phyloP scores from a whole-genome alignment of 2,113 vertebrate species.

The Pogonocichla stellata region DNA sequence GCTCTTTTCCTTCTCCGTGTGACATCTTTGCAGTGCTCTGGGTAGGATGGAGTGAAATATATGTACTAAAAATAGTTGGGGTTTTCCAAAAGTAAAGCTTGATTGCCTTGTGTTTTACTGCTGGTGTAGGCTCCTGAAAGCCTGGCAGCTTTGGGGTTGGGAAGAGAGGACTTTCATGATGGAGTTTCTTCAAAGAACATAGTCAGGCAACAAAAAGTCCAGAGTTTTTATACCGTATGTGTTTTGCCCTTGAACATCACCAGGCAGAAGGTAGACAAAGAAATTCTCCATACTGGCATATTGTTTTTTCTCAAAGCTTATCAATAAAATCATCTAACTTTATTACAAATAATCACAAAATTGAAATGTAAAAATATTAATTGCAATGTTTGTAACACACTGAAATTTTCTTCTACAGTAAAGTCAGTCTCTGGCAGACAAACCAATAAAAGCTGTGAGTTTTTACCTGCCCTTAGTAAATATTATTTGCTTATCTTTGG shows the following conservation, averaged over 20 bases:
- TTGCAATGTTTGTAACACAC: not conserved
- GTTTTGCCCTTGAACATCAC: not conserved
- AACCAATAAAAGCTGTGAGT: not conserved
- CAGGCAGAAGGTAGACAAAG: not conserved
- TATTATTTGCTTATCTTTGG: not conserved
- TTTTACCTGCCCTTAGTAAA: not conserved
- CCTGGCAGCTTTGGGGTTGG: not conserved
- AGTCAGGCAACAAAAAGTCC: not conserved
- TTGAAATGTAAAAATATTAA: not conserved
- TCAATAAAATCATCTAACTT: not conserved
- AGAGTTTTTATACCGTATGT: not conserved
- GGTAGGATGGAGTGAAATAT: not conserved
- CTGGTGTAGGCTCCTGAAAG: not conserved
- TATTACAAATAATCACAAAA: not conserved
- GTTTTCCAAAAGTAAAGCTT: not conserved
- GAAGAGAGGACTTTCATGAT: not conserved
- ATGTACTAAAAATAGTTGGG: not conserved
- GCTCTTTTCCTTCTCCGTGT: rapidly evolving
- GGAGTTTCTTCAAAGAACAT: not conserved
- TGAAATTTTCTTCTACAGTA: not conserved
- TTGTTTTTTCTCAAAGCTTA: not conserved
- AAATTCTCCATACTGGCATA: not conserved
- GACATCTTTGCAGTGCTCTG: rapidly evolving
- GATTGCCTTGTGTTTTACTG: not conserved
- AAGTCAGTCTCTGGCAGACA: not conserved